phyloP scores from a whole-genome alignment of 2,113 vertebrate genomes.

The Falcunculus frontatus region DNA sequence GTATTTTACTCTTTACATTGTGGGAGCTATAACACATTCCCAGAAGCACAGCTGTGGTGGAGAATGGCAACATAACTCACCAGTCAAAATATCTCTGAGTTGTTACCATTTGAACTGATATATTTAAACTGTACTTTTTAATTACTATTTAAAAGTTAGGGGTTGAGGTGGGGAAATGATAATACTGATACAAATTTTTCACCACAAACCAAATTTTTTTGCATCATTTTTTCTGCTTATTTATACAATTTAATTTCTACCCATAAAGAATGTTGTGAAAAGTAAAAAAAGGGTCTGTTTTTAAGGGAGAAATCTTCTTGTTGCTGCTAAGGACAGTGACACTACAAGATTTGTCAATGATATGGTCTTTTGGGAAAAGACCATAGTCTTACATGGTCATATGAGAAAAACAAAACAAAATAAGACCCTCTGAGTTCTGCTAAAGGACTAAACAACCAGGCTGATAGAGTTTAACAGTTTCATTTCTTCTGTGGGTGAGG shows the following conservation, averaged over 20 bases:
- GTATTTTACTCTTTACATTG: not conserved
- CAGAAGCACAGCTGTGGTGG: not conserved
- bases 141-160: not conserved
- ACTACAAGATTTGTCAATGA: not conserved
- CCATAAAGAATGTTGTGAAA: not conserved
- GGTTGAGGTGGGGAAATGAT: rapidly evolving
- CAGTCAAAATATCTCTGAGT: not conserved
- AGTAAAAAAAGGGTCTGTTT: not conserved
- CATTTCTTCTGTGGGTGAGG: not conserved
- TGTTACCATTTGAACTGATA: not conserved
- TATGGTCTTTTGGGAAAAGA: not conserved
- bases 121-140: not conserved
- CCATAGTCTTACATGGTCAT: not conserved
- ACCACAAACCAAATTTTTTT: rapidly evolving
- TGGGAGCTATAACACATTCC: not conserved
- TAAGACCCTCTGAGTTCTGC: not conserved
- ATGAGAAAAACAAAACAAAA: not conserved
- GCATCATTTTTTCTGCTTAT: not conserved
- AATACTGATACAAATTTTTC: not conserved
- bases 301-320: not conserved
- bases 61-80: not conserved
- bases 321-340: rapidly evolving
- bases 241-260: not conserved
- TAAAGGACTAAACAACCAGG: not conserved
- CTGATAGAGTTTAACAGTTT: not conserved